Evolutionary conservation across 2,797 vertebrate genomes (phyloP), one percentile per base, ranked within the genome.

Genomic region (Cynopterus sphinx): DNA sequence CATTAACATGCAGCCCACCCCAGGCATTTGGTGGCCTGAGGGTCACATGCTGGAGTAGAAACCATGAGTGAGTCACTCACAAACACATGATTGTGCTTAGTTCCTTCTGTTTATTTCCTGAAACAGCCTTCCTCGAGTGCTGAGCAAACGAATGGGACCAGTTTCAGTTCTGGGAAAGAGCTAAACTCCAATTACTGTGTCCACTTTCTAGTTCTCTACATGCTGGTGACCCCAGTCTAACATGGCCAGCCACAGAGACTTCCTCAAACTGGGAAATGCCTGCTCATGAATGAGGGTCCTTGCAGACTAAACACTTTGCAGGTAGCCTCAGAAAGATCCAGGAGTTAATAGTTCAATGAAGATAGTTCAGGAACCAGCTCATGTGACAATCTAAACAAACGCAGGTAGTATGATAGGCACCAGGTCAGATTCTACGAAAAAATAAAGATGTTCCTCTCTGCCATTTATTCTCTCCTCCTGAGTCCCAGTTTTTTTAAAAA

Each of bases 111-210:
- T 39, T 41, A n/a, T 81, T 97, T 97, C 93, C 95, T 85, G 75
- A 91, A 96, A 93, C 24, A n/a, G 90, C 84, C 71, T 95, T 89
- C 93, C 79, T 73, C 0, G 21, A 87, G 75, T 57, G 33, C 90
- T 75, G 92, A 57, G 86, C 82, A 86, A 57, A 73, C 67, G 21
- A 8, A 49, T 8, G 65, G 57, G 77, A 73, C 39, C 9, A 36
- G 89, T 89, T 93, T 92, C 71, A 28, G 83, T 96, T 97, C 95
- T 93, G 91, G 89, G 91, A 73, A 94, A 70, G 86, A 90, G 79
- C 43, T 43, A 4, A 82, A 26, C 24, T 33, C 93, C 19, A n/a
- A 36, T 12, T 39, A 11, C 86, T n/a, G 91, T 0, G 3, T 59
- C 88, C 81, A 31, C 31, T 12, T 31, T 36, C 71, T 17, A 59